These are phyloP conservation scores for Bombylius discolor DNA, from an alignment of 2,888 invertebrate species.

Conservation along the genomic window DNA sequence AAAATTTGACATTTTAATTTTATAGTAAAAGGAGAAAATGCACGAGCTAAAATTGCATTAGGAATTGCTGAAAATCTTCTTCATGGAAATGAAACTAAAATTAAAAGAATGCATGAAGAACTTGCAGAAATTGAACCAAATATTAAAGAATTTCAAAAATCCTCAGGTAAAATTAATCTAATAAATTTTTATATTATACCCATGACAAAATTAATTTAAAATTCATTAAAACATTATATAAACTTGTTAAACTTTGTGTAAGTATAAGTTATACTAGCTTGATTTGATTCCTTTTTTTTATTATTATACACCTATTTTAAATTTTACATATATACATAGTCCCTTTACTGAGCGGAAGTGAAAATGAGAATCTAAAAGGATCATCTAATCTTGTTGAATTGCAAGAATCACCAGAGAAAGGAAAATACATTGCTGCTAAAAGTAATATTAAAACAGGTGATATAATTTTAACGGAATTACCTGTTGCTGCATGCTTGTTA, in stretches of 20 bases:
- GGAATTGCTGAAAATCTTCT: constrained; percentile 49
- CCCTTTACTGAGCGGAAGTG: constrained; percentile 39
- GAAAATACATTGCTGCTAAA: constrained; percentile 56
- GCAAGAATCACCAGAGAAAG: constrained; percentile 45
- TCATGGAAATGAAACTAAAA: constrained; percentile 36
- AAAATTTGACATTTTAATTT: too few relatives aligned
- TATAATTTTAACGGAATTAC: constrained; percentile 54
- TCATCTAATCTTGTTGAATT: constrained; percentile 40
- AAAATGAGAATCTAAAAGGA: constrained; percentile 41
- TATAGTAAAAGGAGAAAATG: constrained; percentile 43
- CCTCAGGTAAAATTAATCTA: background rate
- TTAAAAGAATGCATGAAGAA: constrained; percentile 36
- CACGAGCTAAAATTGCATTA: constrained; percentile 51
- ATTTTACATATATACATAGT: background rate
- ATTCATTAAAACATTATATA: too few relatives aligned
- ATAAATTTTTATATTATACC: too few relatives aligned
- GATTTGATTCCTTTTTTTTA: too few relatives aligned
- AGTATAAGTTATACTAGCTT: too few relatives aligned
- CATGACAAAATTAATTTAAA: too few relatives aligned
- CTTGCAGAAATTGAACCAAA: constrained; percentile 28
- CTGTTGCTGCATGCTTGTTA: constrained; percentile 59
- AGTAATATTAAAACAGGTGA: constrained; percentile 49
- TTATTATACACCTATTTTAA: too few relatives aligned
- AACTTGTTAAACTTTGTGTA: too few relatives aligned
- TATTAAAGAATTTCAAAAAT: constrained; percentile 9